These are phyloP conservation scores for Notechis scutatus DNA, from an alignment of 2,113 vertebrate species.

Conservation along the genomic window DNA sequence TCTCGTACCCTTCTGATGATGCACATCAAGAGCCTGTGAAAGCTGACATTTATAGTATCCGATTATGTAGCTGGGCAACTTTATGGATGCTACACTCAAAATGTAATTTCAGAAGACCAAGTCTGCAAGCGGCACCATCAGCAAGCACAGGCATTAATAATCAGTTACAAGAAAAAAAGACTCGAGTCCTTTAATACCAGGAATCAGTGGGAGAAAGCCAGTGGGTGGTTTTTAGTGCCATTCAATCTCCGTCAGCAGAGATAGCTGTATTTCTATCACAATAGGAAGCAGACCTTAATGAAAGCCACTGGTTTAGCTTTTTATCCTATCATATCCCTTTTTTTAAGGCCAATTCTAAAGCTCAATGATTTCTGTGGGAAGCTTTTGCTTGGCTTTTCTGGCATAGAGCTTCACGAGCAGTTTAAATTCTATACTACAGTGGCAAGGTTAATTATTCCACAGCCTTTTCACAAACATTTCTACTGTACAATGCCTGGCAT, in stretches of 20 bases:
- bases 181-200: slow-evolving; percentile 6
- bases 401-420: neutral
- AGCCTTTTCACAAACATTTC: slow-evolving; percentile 26
- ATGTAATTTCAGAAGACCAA: neutral
- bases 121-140: neutral
- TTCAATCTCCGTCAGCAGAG: neutral
- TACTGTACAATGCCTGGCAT: slow-evolving; percentile 8
- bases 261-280: slow-evolving; percentile 5
- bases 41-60: neutral
- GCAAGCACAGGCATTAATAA: slow-evolving; percentile 10
- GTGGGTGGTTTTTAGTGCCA: neutral
- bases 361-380: slow-evolving; percentile 26
- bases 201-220: neutral
- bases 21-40: neutral
- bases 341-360: neutral
- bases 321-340: slow-evolving; percentile 28
- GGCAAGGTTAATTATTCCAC: slow-evolving; percentile 39
- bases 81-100: neutral
- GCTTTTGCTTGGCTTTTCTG: slow-evolving; percentile 16
- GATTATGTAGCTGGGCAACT: neutral
- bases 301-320: slow-evolving; percentile 19
- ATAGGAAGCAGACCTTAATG: slow-evolving; percentile 13
- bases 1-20: neutral
- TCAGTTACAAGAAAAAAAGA: slow-evolving; percentile 11
- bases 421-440: slow-evolving; percentile 23